Evolutionary conservation across 1,140 invertebrate species (phyloP), one percentile per base, ranked within the genome.

Genomic region (Eueides isabella): DNA sequence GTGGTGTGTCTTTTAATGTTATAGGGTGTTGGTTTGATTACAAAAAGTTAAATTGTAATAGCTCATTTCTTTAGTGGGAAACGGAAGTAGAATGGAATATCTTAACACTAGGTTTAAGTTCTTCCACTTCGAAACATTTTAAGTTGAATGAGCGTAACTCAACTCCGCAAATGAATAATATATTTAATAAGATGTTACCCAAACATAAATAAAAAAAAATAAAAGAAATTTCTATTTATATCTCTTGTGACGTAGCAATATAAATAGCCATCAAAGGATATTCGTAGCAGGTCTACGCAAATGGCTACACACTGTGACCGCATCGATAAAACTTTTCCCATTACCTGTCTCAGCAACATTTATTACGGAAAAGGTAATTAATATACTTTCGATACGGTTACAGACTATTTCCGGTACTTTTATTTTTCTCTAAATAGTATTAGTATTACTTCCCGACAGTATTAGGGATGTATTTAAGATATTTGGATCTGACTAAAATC

Each of bases 291-390:
- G 61, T 68, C 64, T 67, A 75, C 68, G 67, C 55, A 66, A 70
- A 75, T 70, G 61, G 48, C 68, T 75, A 66, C 68, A 44, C 41
- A 64, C 64, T 71, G 67, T 68, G 23, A 68, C 67, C 67, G 67
- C 67, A 61, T 48, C 67, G 31, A 61, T 68, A 68, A 61, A 68
- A 68, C 44, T 68, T 68, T 68, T 68, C 44, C 48, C 48, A 68
- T 68, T 68, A 68, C 67, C 67, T 68, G 67, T 55, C 48, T 44
- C 61, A 30, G 41, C 44, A 23, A 68, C 67, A 61, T 68, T 68
- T 38, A 61, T 68, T 68, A 61, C 41, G 41, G 23, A 23, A 12
- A 55, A 16, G 2, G 23, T 31, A 14, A 61, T 61, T 68, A 61
- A 68, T 68, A 41, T 68, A 68, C 1, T 68, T 68, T 12, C 44